phyloP scores from a whole-genome alignment of 2,113 vertebrate genomes.

The Vulpes lagopus region DNA sequence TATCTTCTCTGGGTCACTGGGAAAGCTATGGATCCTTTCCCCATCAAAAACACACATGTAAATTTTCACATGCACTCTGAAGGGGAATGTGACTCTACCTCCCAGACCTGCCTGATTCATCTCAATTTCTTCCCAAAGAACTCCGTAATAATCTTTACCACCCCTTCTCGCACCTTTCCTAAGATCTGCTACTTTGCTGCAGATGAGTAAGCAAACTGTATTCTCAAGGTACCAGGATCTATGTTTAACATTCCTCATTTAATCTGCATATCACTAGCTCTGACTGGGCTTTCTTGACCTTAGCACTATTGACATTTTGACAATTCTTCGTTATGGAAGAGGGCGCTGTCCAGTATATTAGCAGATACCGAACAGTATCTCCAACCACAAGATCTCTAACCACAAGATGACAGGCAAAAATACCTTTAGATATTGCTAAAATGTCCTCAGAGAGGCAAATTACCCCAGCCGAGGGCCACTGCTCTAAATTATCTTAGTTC shows the following conservation, averaged over 20 bases:
- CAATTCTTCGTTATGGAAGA: no score
- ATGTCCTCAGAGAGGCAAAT: background rate
- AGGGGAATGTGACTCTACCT: background rate
- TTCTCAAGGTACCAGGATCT: background rate
- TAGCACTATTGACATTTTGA: background rate
- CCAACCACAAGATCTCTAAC: background rate
- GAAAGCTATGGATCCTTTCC: background rate
- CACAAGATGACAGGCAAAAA: background rate
- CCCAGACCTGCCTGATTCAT: fast-evolving
- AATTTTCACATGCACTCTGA: background rate
- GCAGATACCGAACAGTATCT: background rate
- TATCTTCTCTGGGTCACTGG: background rate
- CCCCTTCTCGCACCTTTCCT: background rate
- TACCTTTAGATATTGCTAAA: background rate
- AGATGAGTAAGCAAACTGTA: background rate
- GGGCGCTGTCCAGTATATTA: background rate
- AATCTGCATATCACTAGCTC: background rate
- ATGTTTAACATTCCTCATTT: background rate
- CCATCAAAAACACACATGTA: background rate
- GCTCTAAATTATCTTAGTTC: background rate
- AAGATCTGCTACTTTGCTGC: background rate
- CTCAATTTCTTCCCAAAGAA: background rate
- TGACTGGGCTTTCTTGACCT: background rate
- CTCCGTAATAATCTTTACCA: background rate
- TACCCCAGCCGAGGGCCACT: background rate